Evolutionary conservation across 2,797 vertebrate species (phyloP).

Genomic region (Petrocephalus schoutedeni): DNA sequence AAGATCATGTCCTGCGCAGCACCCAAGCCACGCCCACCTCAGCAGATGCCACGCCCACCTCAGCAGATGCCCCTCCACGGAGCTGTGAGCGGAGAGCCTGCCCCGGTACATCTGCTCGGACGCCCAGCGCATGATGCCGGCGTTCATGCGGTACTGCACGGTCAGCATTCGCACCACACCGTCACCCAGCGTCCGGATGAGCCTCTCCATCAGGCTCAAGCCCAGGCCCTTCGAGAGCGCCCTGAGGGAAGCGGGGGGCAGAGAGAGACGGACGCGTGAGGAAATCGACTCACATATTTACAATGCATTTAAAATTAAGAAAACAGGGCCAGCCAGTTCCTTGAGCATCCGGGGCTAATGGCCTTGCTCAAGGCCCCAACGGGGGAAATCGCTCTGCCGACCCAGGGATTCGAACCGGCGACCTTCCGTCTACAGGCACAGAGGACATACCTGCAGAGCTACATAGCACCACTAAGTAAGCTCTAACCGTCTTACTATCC

Average conservation of each 20-base stretch:
- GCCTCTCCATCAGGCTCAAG: conserved; percentile 86
- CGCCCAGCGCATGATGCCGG: conserved; percentile 83
- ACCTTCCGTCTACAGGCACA: not conserved
- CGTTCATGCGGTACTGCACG: conserved; percentile 93
- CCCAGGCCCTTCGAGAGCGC: conserved; percentile 79
- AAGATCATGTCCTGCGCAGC: not conserved
- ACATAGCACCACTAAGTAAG: not conserved
- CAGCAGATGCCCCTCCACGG: conserved; percentile 77
- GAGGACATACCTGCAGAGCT: not conserved
- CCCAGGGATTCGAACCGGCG: not conserved
- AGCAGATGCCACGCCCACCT: conserved; percentile 75
- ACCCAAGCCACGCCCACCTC: conserved; percentile 60
- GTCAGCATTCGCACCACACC: conserved; percentile 73
- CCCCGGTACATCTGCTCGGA: conserved; percentile 81
- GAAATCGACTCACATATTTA: not conserved
- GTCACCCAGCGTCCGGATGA: conserved; percentile 61
- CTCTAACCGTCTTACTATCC: not conserved
- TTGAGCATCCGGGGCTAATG: not conserved
- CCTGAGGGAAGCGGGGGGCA: conserved; percentile 49
- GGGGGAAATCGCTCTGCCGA: not conserved
- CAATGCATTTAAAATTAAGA: not conserved
- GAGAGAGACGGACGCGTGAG: not conserved
- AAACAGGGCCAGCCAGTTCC: not conserved
- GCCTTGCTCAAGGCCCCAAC: not conserved
- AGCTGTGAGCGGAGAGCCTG: conserved; percentile 74